These are phyloP conservation scores for Clarias platycephalus DNA, from an alignment of 2,797 vertebrate species.

Conservation along the genomic window DNA sequence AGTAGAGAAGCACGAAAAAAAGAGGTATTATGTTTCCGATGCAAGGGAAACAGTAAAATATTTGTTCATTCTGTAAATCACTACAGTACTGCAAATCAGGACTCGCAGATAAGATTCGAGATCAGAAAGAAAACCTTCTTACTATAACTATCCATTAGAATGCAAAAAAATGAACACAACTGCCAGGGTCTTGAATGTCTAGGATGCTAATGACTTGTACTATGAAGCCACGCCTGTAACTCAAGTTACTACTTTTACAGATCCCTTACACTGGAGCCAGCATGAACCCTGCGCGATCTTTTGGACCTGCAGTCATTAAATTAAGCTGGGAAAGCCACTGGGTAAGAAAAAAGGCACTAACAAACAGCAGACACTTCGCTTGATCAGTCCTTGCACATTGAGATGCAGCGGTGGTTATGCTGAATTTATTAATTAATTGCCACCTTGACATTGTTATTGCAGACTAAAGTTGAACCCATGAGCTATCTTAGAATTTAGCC, in stretches of 20 bases:
- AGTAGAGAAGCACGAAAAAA: not conserved
- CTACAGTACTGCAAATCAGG: not conserved
- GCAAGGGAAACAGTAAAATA: not conserved
- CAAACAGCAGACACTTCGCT: not conserved
- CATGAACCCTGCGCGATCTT: conserved; percentile 96
- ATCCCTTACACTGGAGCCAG: conserved; percentile 94
- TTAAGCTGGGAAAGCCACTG: conserved; percentile 89
- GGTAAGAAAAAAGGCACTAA: conserved; percentile 74
- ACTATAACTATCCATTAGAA: not conserved
- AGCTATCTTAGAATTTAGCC: conserved; percentile 1
- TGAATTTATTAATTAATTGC: not conserved
- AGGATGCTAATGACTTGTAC: not conserved
- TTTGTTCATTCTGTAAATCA: not conserved
- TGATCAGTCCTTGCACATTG: not conserved
- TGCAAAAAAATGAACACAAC: not conserved
- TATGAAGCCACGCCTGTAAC: not conserved
- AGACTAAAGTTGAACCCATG: not conserved
- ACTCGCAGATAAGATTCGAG: not conserved
- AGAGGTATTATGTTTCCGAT: not conserved
- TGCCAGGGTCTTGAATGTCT: not conserved
- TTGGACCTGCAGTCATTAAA: conserved; percentile 90
- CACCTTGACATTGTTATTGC: not conserved
- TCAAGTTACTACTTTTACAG: conserved; percentile 65
- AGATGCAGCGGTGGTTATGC: not conserved
- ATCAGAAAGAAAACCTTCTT: not conserved